phyloP scores from a whole-genome alignment of 1,140 invertebrate species.

The Cotesia typhae region DNA sequence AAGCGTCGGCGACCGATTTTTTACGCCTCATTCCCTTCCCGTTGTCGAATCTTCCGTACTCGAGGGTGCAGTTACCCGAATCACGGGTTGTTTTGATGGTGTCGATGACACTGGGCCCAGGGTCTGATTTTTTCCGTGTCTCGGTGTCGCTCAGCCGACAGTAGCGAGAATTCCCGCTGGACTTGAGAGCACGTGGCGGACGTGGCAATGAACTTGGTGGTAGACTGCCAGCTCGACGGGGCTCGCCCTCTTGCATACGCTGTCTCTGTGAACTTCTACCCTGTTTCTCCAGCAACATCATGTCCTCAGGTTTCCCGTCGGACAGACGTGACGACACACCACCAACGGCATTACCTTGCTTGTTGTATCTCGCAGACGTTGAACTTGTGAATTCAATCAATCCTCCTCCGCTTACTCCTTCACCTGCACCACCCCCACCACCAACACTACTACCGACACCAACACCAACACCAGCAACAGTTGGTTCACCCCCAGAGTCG shows the following conservation, averaged over 20 bases:
- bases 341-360: slow-evolving; percentile 31
- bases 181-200: slow-evolving; percentile 70
- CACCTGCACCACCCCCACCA: too few relatives aligned
- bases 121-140: slow-evolving; percentile 63
- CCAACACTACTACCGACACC: too few relatives aligned
- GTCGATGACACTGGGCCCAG: slow-evolving; percentile 50
- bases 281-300: slow-evolving; percentile 78
- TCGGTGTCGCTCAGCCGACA: slow-evolving; percentile 70
- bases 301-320: slow-evolving; percentile 70
- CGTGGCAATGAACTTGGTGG: slow-evolving; percentile 75
- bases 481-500: slow-evolving; percentile 58
- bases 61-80: slow-evolving; percentile 56
- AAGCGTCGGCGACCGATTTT: slow-evolving; percentile 62
- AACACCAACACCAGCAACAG: too few relatives aligned
- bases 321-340: slow-evolving; percentile 54
- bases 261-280: slow-evolving; percentile 79
- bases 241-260: slow-evolving; percentile 68
- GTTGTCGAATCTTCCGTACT: slow-evolving; percentile 57
- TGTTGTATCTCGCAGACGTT: slow-evolving; percentile 58
- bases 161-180: slow-evolving; percentile 66
- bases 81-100: slow-evolving; percentile 48
- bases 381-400: slow-evolving; percentile 58
- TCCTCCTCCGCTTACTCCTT: slow-evolving; percentile 45
- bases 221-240: slow-evolving; percentile 65
- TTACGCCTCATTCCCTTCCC: slow-evolving; percentile 62